phyloP scores from a whole-genome alignment of 1,140 invertebrate species.

The Drosophila serrata region DNA sequence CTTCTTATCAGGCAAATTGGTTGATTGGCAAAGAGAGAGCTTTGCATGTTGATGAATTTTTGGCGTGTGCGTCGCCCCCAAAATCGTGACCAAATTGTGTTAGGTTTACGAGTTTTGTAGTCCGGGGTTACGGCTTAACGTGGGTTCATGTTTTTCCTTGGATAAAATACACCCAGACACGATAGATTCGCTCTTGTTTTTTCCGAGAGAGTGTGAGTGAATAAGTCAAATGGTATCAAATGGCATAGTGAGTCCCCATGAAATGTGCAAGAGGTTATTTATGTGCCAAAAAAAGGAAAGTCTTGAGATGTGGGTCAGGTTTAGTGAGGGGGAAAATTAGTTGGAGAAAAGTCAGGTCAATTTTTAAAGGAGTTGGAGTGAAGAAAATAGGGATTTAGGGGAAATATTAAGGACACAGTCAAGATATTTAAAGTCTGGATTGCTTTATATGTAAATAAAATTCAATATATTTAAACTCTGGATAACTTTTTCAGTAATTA shows the following conservation, averaged over 20 bases:
- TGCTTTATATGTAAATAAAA: background rate
- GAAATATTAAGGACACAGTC: background rate
- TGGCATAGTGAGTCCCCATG: constrained; percentile 19
- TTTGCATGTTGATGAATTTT: constrained; percentile 81
- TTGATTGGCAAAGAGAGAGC: constrained; percentile 46
- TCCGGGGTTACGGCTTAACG: constrained; percentile 9
- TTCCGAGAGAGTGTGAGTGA: background rate
- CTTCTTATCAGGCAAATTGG: constrained; percentile 82
- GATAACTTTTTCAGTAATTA: too few relatives aligned
- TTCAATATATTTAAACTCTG: too few relatives aligned
- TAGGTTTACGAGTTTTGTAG: constrained; percentile 57
- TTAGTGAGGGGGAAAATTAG: background rate
- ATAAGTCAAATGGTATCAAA: constrained; percentile 50
- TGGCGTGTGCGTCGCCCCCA: constrained; percentile 72
- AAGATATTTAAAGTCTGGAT: too few relatives aligned
- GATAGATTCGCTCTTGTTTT: constrained; percentile 22
- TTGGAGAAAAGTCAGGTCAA: constrained; percentile 16
- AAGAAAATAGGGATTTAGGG: background rate
- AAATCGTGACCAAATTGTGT: constrained; percentile 82
- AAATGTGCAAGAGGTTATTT: constrained; percentile 43
- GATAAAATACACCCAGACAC: constrained; percentile 39
- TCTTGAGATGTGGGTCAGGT: constrained; percentile 37
- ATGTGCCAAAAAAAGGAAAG: constrained; percentile 23
- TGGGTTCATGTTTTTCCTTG: constrained; percentile 27
- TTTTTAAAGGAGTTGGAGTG: background rate